phyloP scores from a whole-genome alignment of 2,113 vertebrate genomes.

The Labeo rohita region DNA sequence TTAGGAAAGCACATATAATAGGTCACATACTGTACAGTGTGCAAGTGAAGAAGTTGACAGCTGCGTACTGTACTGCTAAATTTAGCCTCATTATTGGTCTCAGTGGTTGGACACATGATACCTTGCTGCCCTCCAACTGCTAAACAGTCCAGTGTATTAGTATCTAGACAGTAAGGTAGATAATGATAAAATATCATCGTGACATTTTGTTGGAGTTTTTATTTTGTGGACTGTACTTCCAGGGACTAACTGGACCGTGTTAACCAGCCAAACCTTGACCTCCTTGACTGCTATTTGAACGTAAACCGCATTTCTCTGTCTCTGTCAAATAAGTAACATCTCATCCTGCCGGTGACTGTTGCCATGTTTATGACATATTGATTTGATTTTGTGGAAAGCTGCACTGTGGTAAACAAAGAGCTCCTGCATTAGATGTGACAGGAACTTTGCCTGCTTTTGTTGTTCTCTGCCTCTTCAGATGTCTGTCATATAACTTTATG shows the following conservation, averaged over 20 bases:
- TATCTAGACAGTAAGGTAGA: background rate
- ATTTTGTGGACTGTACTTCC: background rate
- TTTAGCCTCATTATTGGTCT: slow-evolving; percentile 26
- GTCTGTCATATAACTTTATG: background rate
- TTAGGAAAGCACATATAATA: background rate
- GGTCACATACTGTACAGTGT: background rate
- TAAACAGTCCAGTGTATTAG: background rate
- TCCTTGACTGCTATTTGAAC: background rate
- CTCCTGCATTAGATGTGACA: slow-evolving; percentile 23
- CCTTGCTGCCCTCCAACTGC: background rate
- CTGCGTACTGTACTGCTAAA: slow-evolving; percentile 15
- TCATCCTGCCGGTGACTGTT: slow-evolving; percentile 15
- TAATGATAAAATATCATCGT: background rate
- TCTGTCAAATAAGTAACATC: slow-evolving; percentile 18
- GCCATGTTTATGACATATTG: slow-evolving; percentile 39
- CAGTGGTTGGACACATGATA: slow-evolving; percentile 17
- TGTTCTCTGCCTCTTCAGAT: slow-evolving; percentile 18
- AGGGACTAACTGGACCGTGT: background rate
- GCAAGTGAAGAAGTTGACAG: slow-evolving; percentile 25
- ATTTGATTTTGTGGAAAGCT: slow-evolving; percentile 34
- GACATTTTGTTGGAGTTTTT: background rate
- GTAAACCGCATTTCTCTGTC: background rate
- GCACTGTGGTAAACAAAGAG: slow-evolving; percentile 22
- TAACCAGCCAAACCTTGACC: background rate
- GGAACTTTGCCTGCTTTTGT: background rate